Evolutionary conservation across 2,113 vertebrate species (phyloP).

Genomic region (Pseudorhombus dupliciocellatus): DNA sequence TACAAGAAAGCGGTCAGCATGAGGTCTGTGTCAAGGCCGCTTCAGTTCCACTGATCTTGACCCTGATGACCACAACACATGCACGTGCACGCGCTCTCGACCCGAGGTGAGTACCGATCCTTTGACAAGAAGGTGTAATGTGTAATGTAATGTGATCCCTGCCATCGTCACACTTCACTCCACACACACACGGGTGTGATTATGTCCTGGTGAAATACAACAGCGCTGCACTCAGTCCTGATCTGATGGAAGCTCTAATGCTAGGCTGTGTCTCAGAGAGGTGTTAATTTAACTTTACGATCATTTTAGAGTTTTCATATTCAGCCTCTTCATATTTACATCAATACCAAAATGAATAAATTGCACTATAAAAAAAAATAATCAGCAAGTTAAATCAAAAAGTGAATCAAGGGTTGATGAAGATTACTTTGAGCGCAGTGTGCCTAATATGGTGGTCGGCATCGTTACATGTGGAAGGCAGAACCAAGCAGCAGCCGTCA

Average conservation of each 20-base stretch:
- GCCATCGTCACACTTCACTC: background rate
- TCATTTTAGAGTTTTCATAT: background rate
- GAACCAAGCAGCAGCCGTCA: background rate
- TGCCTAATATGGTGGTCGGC: background rate
- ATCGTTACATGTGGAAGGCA: background rate
- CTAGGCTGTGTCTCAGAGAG: background rate
- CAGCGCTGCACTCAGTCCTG: no score
- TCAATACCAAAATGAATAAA: background rate
- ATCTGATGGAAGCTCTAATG: background rate
- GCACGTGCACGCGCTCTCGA: background rate
- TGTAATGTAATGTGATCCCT: background rate
- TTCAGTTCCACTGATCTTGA: constrained; percentile 19
- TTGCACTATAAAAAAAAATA: background rate
- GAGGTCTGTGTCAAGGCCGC: constrained; percentile 2
- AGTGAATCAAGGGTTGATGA: background rate
- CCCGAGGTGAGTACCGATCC: constrained; percentile 10
- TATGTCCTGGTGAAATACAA: no score
- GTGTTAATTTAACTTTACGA: background rate
- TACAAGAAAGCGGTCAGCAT: constrained; percentile 11
- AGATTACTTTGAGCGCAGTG: background rate
- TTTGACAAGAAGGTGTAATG: background rate
- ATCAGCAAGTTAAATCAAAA: background rate
- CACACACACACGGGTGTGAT: no score
- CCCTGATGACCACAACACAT: background rate
- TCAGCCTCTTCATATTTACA: background rate